phyloP scores from a whole-genome alignment of 2,888 invertebrate genomes.

The Drosophila prolongata region DNA sequence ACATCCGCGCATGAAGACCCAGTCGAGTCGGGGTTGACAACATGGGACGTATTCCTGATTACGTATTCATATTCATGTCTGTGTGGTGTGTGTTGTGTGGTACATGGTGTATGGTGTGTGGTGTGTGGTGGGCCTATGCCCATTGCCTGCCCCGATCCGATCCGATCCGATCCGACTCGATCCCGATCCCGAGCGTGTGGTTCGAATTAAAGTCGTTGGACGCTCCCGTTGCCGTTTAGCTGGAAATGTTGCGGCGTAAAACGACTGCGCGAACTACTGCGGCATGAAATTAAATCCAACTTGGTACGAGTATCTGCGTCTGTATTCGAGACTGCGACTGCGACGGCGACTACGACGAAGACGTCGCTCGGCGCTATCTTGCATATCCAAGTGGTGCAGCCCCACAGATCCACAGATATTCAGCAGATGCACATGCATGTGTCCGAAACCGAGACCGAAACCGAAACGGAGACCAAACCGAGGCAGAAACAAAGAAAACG shows the following conservation, averaged over 20 bases:
- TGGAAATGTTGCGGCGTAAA: slow-evolving; percentile 71
- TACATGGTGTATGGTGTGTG: too few relatives aligned
- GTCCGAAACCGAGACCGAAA: slow-evolving; percentile 56
- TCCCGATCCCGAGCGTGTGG: slow-evolving; percentile 48
- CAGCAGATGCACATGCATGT: slow-evolving; percentile 72
- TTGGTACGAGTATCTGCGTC: slow-evolving; percentile 52
- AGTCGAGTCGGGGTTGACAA: slow-evolving; percentile 65
- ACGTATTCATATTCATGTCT: slow-evolving; percentile 57
- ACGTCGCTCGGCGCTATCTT: slow-evolving; percentile 65
- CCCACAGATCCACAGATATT: slow-evolving; percentile 51
- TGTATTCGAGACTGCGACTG: not conserved
- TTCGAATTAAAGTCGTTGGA: slow-evolving; percentile 48
- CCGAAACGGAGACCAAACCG: slow-evolving; percentile 71
- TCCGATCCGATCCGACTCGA: too few relatives aligned
- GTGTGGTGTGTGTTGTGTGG: too few relatives aligned
- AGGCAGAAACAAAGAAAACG: slow-evolving; percentile 76
- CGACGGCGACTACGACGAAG: slow-evolving; percentile 9
- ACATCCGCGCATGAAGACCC: slow-evolving; percentile 11
- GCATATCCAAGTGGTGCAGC: slow-evolving; percentile 73
- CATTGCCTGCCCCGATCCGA: not conserved
- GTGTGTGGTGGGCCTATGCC: slow-evolving; percentile 15
- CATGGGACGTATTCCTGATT: slow-evolving; percentile 65
- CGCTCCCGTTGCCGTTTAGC: slow-evolving; percentile 59
- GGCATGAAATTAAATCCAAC: slow-evolving; percentile 83
- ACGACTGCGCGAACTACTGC: slow-evolving; percentile 80